Percentiles rank a stretch among this genome's conserved stretches.
Evolutionary conservation across 2,888 invertebrate species (phyloP).

Genomic region (Zeuzera pyrina): DNA sequence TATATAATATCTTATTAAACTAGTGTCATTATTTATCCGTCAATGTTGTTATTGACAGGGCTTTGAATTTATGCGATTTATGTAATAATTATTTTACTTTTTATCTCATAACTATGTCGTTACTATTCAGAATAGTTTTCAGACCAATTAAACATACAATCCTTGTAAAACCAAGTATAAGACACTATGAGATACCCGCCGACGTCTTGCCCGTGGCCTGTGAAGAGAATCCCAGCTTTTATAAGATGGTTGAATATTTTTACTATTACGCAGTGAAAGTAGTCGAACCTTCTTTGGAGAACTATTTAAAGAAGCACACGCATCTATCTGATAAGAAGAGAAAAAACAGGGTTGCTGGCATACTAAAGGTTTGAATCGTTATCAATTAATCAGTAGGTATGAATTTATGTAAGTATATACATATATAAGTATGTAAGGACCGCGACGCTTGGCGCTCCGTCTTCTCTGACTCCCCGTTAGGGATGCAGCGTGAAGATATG

Average conservation of each 20-base stretch:
- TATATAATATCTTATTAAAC: too few species aligned
- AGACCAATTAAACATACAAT: not conserved
- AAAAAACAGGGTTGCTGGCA: constrained; percentile 75
- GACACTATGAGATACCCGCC: constrained; percentile 51
- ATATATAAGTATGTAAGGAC: too few species aligned
- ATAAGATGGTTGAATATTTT: constrained; percentile 78
- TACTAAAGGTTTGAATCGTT: constrained; percentile 51
- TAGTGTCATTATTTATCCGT: too few species aligned
- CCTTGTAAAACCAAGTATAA: constrained; percentile 10
- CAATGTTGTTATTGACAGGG: too few species aligned
- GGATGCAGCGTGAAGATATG: too few species aligned
- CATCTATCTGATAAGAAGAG: constrained; percentile 73
- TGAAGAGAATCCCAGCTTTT: constrained; percentile 67
- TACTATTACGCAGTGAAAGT: constrained; percentile 75
- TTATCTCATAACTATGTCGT: too few species aligned
- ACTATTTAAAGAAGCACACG: constrained; percentile 56
- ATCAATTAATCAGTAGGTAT: not conserved
- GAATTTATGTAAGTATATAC: too few species aligned
- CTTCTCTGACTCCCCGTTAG: too few species aligned
- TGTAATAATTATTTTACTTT: too few species aligned
- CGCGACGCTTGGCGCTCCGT: too few species aligned
- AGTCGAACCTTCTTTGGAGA: constrained; percentile 66
- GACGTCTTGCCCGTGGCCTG: constrained; percentile 34
- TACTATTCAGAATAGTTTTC: too few species aligned
- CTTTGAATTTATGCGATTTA: too few species aligned